Conservation (phyloP, 1,140 invertebrate genomes). For the Aporrectodea caliginosa region DNA sequence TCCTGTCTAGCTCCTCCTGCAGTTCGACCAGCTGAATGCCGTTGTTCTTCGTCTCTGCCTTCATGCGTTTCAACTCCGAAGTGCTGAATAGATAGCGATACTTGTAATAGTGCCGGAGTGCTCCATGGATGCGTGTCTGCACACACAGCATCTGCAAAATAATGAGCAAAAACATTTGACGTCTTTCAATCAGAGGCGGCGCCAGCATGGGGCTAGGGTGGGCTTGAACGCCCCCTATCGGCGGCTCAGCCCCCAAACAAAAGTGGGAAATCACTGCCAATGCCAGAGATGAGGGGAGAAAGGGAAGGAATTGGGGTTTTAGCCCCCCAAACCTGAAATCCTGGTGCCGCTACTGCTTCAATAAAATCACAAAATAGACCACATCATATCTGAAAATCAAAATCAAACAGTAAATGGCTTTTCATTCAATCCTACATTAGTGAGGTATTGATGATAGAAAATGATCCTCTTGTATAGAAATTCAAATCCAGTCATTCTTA, state of each 20-base stretch:
- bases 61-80: not conserved
- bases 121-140: not conserved
- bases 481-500: not conserved
- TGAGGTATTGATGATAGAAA: not conserved
- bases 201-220: not conserved
- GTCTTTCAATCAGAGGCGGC: not conserved
- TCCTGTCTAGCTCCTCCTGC: not conserved
- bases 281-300: no score
- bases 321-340: no score
- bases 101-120: not conserved
- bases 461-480: not conserved
- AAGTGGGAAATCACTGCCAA: no score
- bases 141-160: not conserved
- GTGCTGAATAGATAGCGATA: not conserved
- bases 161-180: not conserved
- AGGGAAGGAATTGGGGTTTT: no score
- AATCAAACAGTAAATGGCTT: no score
- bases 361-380: no score
- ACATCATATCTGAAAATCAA: no score
- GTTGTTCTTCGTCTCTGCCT: not conserved
- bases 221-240: not conserved
- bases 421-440: not conserved
- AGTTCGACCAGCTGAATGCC: not conserved
- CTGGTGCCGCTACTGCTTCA: no score
- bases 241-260: not conserved